phyloP scores from a whole-genome alignment of 1,140 invertebrate genomes.

The Zophobas atratus region DNA sequence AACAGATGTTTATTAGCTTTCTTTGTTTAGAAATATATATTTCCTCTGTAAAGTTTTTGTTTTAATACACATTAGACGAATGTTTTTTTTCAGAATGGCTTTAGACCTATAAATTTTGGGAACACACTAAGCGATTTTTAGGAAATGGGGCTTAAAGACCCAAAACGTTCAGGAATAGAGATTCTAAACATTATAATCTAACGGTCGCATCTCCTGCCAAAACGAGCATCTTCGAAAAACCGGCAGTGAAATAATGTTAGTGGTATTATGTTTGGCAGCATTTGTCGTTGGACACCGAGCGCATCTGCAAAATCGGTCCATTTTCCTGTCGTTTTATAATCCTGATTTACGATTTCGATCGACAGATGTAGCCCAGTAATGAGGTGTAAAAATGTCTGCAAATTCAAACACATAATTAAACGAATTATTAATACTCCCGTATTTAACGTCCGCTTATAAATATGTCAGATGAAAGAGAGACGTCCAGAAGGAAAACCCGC shows the following conservation, averaged over 20 bases:
- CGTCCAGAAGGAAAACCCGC: conserved; percentile 18
- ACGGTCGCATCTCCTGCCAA: not conserved
- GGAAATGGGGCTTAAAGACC: no score
- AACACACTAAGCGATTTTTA: no score
- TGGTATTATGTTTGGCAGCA: not conserved
- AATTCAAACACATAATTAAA: conserved; percentile 36
- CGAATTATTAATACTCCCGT: conserved; percentile 28
- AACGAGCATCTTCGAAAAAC: not conserved
- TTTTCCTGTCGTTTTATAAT: conserved; percentile 27
- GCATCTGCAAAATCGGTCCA: conserved; percentile 1
- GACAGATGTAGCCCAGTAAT: conserved; percentile 26
- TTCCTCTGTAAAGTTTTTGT: no score
- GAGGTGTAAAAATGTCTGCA: conserved; percentile 33
- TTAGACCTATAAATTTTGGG: no score
- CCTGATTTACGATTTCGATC: conserved; percentile 12
- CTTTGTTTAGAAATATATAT: no score
- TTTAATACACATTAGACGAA: no score
- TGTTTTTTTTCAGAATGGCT: no score
- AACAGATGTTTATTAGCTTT: no score
- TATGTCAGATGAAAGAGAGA: conserved; percentile 37
- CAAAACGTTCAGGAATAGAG: no score
- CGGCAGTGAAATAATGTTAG: not conserved
- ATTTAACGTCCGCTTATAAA: conserved; percentile 36
- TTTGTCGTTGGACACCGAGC: not conserved
- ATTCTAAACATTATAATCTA: not conserved